Conservation (phyloP, 2,113 vertebrate species). For the Anarhynchus alexandrinus region DNA sequence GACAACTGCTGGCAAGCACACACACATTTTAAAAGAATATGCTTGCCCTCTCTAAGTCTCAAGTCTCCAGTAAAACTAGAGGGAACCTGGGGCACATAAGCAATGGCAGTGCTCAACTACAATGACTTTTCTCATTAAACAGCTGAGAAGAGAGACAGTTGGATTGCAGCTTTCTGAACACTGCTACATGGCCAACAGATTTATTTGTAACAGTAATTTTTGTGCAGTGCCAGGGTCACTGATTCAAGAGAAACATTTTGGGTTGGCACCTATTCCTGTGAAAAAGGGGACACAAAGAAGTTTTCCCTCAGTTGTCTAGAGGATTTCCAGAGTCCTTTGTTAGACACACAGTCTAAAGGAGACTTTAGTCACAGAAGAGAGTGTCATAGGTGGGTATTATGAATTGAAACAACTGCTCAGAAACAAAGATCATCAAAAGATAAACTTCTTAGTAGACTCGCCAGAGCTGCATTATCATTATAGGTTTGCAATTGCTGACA, state of each 20-base stretch:
- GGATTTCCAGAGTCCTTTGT: background rate
- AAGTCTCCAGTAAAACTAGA: background rate
- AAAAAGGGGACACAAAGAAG: background rate
- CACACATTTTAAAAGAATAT: background rate
- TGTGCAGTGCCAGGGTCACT: background rate
- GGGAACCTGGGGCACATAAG: background rate
- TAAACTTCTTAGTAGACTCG: background rate
- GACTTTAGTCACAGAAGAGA: background rate
- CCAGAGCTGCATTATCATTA: background rate
- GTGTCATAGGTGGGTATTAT: background rate
- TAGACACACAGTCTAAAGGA: background rate
- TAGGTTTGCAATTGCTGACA: background rate
- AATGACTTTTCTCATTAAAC: background rate
- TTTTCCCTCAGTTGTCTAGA: background rate
- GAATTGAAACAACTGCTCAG: background rate
- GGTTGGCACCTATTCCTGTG: background rate
- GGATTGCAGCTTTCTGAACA: background rate
- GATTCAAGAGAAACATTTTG: background rate
- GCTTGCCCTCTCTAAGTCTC: background rate
- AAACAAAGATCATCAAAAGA: background rate
- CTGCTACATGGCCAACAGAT: background rate
- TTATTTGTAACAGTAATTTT: background rate
- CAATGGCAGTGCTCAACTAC: background rate
- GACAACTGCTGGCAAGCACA: background rate
- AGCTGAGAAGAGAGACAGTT: background rate